phyloP scores from a whole-genome alignment of 2,797 vertebrate species.

The Percopsis omiscomaycus region DNA sequence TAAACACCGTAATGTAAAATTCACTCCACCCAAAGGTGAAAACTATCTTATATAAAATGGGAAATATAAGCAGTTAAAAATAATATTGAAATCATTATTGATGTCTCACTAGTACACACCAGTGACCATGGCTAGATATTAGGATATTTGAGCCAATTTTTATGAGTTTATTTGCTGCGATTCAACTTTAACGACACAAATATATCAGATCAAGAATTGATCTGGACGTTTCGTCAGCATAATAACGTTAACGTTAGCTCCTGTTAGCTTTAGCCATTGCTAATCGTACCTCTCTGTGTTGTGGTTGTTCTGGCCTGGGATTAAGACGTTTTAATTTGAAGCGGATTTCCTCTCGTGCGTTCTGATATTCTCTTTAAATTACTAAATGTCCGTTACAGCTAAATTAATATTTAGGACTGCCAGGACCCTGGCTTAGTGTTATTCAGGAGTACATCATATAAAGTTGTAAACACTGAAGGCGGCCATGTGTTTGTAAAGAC shows the following conservation, averaged over 20 bases:
- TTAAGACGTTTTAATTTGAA: neutral
- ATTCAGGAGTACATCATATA: constrained; percentile 37
- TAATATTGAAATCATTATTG: too few relatives aligned
- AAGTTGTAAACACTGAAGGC: constrained; percentile 63
- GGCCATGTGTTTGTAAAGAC: constrained; percentile 60
- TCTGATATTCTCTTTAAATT: neutral
- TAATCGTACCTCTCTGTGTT: constrained; percentile 52
- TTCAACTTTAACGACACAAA: neutral
- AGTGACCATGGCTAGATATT: too few relatives aligned
- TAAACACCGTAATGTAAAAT: too few relatives aligned
- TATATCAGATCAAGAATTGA: neutral
- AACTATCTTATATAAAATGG: too few relatives aligned
- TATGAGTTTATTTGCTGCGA: too few relatives aligned
- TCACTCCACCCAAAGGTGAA: too few relatives aligned
- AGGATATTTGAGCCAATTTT: too few relatives aligned
- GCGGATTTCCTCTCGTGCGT: neutral
- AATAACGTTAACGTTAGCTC: constrained; percentile 16
- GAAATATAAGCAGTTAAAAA: too few relatives aligned
- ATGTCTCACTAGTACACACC: too few relatives aligned
- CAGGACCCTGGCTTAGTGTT: constrained; percentile 9
- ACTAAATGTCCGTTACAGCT: neutral
- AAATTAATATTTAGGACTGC: too few relatives aligned
- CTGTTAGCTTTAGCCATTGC: constrained; percentile 37
- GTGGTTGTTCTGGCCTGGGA: constrained; percentile 29
- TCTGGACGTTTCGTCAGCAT: neutral